Percentiles rank a stretch among this genome's conserved stretches.
Evolutionary conservation across 2,797 vertebrate genomes (phyloP).

Genomic region (Enteromius anoplus): DNA sequence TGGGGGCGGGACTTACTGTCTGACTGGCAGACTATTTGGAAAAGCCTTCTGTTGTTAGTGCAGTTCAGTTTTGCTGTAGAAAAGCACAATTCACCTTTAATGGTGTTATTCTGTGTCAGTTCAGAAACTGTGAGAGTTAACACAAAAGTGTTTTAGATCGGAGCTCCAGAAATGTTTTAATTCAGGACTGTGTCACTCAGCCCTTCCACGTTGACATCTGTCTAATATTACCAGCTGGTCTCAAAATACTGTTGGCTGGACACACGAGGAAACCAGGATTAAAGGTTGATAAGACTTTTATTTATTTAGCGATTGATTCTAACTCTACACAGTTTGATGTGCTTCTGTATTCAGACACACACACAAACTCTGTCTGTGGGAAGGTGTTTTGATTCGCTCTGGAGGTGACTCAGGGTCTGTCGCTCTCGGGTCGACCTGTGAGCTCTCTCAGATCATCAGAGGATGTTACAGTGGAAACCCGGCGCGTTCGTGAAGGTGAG

Average conservation of each 20-base stretch:
- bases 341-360: constrained; percentile 25
- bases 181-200: neutral
- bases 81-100: neutral
- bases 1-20: neutral
- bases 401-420: neutral
- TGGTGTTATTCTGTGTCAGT: neutral
- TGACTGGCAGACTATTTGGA: neutral
- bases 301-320: neutral
- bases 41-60: neutral
- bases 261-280: neutral
- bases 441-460: constrained; percentile 50
- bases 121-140: neutral
- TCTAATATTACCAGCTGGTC: neutral
- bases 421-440: constrained; percentile 37
- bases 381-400: constrained; percentile 45
- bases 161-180: neutral
- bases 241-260: neutral
- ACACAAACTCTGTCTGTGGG: constrained; percentile 13
- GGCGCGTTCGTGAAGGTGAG: constrained; percentile 34
- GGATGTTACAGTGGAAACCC: constrained; percentile 60
- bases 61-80: neutral
- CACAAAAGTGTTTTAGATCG: neutral
- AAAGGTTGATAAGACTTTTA: neutral
- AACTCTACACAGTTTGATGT: constrained; percentile 40
- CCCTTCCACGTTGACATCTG: neutral